Base-by-base conservation (phyloP, 1,140 invertebrate species). In the Scaptomyza pallida region DNA sequence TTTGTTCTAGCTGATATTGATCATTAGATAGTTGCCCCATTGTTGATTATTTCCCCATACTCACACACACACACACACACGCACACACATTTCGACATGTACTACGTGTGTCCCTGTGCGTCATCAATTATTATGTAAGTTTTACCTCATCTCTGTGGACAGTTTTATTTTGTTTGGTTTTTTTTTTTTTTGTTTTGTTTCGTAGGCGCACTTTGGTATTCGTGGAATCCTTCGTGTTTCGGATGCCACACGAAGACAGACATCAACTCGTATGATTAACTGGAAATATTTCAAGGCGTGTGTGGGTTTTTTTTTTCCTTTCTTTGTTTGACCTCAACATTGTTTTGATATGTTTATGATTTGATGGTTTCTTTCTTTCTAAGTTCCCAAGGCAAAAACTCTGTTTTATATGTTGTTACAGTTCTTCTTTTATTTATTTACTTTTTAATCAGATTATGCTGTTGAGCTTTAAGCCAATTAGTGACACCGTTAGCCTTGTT, bases 71-170 rank as follows among this genome's bases (percentile, higher is more conserved):
- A 43, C 37, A 17, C 19, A 69, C 50, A 40, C 51, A 16, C 19
- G 9, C 19, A 15, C 16, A 61, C 19, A 50, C 45, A 70, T 56
- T 55, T 35, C 45, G 67, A 70, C 67, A 70, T 70, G 60, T 64
- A 54, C 62, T 72, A 72, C 70, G 70, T 72, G 70, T 72, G 70
- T 69, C 63, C 64, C n/a, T n/a, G n/a, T 61, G 55, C 61, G 70
- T 68, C 70, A 72, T 72, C 70, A 68, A 68, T 68, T 72, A 72
- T 72, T 72, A 72, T 72, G 70, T 72, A 68, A 72, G 64, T 72
- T 68, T 33, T 67, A n/a, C 41, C 54, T 52, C 68, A 54, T 60
- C 45, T 59, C 45, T 59, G 43, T 50, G 33, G 26, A 44, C 48
- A 41, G 45, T 59, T 59, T 23, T 15, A 15, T 43, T 41, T 15